A percentile compares a stretch with the other conserved stretches of the same genome.
Conservation (phyloP, 2,113 vertebrate genomes). For the Sapajus apella region DNA sequence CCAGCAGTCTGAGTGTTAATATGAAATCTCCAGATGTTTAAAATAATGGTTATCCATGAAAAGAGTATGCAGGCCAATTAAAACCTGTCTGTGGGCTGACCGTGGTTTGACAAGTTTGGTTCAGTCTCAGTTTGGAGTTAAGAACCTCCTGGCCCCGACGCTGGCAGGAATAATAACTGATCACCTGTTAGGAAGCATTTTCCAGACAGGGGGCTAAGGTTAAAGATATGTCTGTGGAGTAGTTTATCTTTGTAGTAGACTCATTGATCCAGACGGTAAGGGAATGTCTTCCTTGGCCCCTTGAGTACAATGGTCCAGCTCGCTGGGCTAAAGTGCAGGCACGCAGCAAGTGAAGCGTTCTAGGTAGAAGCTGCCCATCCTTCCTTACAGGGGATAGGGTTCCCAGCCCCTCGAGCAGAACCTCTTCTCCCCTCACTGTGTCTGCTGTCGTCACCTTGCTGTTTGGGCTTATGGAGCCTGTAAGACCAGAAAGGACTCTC, state of each 20-base stretch:
- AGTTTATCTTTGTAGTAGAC: background rate
- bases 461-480: background rate
- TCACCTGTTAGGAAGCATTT: background rate
- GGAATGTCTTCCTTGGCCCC: background rate
- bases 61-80: background rate
- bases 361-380: background rate
- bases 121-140: background rate
- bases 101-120: background rate
- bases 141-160: background rate
- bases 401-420: background rate
- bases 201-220: background rate
- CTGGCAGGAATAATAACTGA: background rate
- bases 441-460: background rate
- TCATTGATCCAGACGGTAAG: background rate
- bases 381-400: fast-evolving
- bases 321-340: background rate
- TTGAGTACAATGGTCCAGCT: too few relatives aligned
- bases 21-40: background rate
- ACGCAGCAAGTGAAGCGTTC: background rate
- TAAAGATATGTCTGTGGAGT: background rate
- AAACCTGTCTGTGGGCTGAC: background rate
- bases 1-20: background rate
- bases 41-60: background rate
- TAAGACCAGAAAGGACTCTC: background rate
- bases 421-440: background rate